Base-by-base conservation (phyloP, 2,113 vertebrate genomes). In the Triplophysa dalaica region DNA sequence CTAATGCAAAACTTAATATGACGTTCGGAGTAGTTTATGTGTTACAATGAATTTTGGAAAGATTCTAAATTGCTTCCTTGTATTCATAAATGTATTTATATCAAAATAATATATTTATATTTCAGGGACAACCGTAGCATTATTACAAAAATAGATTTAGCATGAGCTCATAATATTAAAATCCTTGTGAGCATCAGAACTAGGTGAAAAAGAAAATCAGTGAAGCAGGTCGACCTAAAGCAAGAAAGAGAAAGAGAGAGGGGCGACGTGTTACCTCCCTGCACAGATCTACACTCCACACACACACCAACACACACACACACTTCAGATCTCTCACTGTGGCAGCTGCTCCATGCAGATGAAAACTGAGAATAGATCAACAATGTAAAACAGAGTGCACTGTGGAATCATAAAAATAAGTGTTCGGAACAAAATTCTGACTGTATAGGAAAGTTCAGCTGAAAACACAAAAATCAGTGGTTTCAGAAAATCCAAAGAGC, bases 191-290 rank as follows among this genome's bases (percentile, higher is more conserved):
- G 24, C 12, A 74, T 22, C 33, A 61, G 21, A 61, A 43, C n/a
- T 61, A 24, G 56, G 24, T 38, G 22, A 66, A 65, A 26, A 24
- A 43, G 54, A 16, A 3, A 48, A 2, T 16, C 22, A 45, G 43
- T 43, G 66, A 76, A 75, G 33, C 70, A 78, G 75, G 70, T 74
- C 70, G 65, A 26, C 58, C 48, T 69, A 74, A 38, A 38, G 5
- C 33, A 38, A 38, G 33, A 38, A 38, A 38, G 33, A 38, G 33
- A 38, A 38, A 38, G 33, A 38, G 33, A 38, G 33, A 38, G 6
- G 33, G 33, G 33, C 6, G 33, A 38, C 1, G 33, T 38, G 33
- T 0, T 1, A 38, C 33, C 5, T 38, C 5, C 33, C 5, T 38
- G 33, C 33, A 38, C 33, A 38, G 24, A 54, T 65, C 8, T 16